Percentiles rank a stretch among this genome's conserved stretches.
Evolutionary conservation across 2,888 invertebrate genomes (phyloP).

Genomic region (Idaea straminata): DNA sequence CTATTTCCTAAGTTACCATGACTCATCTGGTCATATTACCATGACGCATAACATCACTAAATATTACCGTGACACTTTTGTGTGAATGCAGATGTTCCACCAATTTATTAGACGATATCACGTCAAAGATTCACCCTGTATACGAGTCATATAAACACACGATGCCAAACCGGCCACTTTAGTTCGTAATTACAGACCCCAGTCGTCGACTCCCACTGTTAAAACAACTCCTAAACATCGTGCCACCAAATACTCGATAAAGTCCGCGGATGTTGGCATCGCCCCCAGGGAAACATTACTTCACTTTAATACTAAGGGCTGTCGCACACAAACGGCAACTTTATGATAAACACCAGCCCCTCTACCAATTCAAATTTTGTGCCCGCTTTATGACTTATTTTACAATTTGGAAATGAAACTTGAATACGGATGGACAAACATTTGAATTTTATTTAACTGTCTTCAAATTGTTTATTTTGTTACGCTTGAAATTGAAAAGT

Average conservation of each 20-base stretch:
- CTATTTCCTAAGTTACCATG: too few relatives aligned
- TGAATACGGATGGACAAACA: too few relatives aligned
- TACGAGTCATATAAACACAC: background rate
- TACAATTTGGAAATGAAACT: background rate
- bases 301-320: conserved; percentile 45
- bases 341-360: conserved; percentile 33
- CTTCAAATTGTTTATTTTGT: too few relatives aligned
- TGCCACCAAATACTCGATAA: conserved; percentile 44
- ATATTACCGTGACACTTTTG: too few relatives aligned
- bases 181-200: conserved; percentile 27
- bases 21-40: too few relatives aligned
- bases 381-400: conserved; percentile 12
- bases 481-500: too few relatives aligned
- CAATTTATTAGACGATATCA: too few relatives aligned
- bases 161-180: conserved; percentile 16
- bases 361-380: conserved; percentile 19
- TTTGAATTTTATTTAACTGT: too few relatives aligned
- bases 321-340: conserved; percentile 36
- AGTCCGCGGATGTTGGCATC: conserved; percentile 43
- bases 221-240: conserved; percentile 35
- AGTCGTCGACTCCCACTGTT: conserved; percentile 24
- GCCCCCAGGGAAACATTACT: conserved; percentile 54
- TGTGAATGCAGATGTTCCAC: too few relatives aligned
- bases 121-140: background rate
- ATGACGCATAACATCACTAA: too few relatives aligned